These are phyloP conservation scores for Nipponacmea schrenckii DNA, from an alignment of 2,888 invertebrate species.

Conservation along the genomic window DNA sequence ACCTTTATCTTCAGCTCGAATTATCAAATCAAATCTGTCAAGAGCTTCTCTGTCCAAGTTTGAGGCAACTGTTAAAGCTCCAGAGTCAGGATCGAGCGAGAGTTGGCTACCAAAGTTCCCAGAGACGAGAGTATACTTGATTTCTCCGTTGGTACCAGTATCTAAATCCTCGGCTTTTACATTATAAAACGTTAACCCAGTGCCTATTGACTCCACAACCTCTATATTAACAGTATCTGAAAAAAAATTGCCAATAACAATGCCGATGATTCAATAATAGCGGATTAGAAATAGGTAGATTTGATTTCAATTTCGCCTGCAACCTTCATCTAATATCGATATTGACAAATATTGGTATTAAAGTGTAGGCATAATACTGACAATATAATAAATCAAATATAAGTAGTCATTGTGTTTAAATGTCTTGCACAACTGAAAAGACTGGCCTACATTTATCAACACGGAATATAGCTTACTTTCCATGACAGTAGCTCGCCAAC, in stretches of 20 bases:
- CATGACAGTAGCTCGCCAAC: no score
- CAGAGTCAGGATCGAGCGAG: background rate
- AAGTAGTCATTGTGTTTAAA: no score
- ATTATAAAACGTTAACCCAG: conserved; percentile 25
- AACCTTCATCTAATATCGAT: no score
- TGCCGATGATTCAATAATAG: no score
- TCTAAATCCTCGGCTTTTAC: conserved; percentile 49
- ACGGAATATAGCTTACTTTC: no score
- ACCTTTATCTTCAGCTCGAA: background rate
- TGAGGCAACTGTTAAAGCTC: background rate
- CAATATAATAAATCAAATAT: no score
- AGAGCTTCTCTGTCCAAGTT: background rate
- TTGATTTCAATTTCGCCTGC: no score
- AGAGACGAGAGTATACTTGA: conserved; percentile 41
- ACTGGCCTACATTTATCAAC: no score
- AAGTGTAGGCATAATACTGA: no score
- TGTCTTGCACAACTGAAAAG: no score
- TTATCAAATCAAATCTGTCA: background rate
- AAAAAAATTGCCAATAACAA: background rate
- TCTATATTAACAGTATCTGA: background rate
- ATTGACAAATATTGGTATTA: no score
- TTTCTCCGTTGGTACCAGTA: conserved; percentile 40
- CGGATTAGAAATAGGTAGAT: no score
- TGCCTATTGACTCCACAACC: conserved; percentile 11
- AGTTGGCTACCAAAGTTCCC: conserved; percentile 9